A percentile compares a stretch with the other conserved stretches of the same genome.
Evolutionary conservation across 2,113 vertebrate species (phyloP).

Genomic region (Sterrhoptilus dennistouni): DNA sequence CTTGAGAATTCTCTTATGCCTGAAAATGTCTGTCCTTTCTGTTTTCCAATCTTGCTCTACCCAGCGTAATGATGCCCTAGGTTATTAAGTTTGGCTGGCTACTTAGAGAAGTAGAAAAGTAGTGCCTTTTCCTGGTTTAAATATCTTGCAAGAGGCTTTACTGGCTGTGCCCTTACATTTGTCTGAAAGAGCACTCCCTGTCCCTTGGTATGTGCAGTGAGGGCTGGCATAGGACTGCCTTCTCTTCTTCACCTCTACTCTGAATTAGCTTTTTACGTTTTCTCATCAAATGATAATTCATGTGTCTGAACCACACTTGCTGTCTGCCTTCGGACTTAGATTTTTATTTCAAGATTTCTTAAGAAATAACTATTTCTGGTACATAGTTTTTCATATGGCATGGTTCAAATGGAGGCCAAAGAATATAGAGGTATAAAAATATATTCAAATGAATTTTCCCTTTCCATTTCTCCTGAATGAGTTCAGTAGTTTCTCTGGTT

Average conservation of each 20-base stretch:
- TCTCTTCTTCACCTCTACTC: not conserved
- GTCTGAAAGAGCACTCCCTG: not conserved
- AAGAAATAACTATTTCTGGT: not conserved
- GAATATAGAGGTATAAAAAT: not conserved
- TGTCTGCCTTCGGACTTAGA: not conserved
- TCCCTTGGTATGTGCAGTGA: not conserved
- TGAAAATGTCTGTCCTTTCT: not conserved
- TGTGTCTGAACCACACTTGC: not conserved
- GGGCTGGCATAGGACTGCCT: not conserved
- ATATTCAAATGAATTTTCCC: not conserved
- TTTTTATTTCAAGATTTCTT: not conserved
- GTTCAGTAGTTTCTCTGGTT: not conserved
- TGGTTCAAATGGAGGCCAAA: not conserved
- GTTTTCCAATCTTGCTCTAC: not conserved
- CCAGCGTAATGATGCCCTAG: not conserved
- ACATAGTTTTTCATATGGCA: not conserved
- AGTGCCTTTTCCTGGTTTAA: not conserved
- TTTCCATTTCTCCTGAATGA: not conserved
- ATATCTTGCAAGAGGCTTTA: not conserved
- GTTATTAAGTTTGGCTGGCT: not conserved
- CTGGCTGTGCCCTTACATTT: not conserved
- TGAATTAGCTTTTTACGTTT: not conserved
- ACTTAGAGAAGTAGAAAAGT: not conserved
- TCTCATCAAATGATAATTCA: not conserved
- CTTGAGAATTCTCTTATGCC: not conserved